Percentiles rank a stretch among this genome's conserved stretches.
Evolutionary conservation across 2,888 invertebrate genomes (phyloP).

Genomic region (Phasia obesa): DNA sequence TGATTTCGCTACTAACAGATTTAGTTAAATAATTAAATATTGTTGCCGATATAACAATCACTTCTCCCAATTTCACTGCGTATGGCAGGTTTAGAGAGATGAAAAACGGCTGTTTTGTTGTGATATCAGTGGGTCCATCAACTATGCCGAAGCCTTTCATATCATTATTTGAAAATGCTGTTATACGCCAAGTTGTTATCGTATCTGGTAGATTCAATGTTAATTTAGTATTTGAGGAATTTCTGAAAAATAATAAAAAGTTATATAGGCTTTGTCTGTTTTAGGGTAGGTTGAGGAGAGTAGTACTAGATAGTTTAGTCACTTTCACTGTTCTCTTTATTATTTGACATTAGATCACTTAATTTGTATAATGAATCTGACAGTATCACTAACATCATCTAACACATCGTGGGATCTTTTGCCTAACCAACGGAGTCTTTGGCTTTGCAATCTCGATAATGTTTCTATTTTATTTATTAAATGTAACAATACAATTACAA

Average conservation of each 20-base stretch:
- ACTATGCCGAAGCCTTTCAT: constrained; percentile 88
- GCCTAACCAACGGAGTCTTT: no score
- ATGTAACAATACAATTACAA: no score
- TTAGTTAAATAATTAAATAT: constrained; percentile 92
- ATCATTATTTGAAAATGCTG: constrained; percentile 89
- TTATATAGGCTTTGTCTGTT: neutral
- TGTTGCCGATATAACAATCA: constrained; percentile 91
- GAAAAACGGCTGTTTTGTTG: constrained; percentile 90
- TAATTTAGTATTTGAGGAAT: constrained; percentile 76
- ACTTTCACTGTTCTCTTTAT: no score
- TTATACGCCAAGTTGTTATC: constrained; percentile 91
- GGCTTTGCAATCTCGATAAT: no score
- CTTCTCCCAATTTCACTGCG: constrained; percentile 90
- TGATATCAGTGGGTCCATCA: constrained; percentile 83
- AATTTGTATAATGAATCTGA: no score
- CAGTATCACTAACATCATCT: no score
- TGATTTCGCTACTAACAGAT: constrained; percentile 89
- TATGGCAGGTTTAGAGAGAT: constrained; percentile 89
- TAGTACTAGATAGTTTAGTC: no score
- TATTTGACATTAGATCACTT: no score
- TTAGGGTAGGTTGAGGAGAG: no score
- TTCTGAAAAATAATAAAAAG: neutral
- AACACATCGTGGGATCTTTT: no score
- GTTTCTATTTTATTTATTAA: no score
- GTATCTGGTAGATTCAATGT: constrained; percentile 85